phyloP scores from a whole-genome alignment of 2,888 invertebrate genomes.

The Lottia gigantea region DNA sequence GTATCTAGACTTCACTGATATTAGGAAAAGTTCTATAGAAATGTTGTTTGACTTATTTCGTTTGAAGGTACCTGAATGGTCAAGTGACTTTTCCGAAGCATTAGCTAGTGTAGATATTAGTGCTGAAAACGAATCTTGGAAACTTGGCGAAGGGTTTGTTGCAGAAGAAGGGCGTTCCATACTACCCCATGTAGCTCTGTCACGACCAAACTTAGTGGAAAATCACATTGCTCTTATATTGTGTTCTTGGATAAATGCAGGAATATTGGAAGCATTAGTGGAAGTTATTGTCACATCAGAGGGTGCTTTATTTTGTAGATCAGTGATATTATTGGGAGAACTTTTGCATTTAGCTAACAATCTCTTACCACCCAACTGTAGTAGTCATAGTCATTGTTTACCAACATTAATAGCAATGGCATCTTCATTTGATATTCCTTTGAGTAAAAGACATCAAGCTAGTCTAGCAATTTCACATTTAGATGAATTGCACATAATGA shows the following conservation, averaged over 20 bases:
- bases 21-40: conserved; percentile 91
- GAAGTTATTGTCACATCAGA: conserved; percentile 89
- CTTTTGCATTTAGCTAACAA: conserved; percentile 79
- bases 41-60: conserved; percentile 90
- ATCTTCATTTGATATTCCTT: conserved; percentile 72
- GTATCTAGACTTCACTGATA: conserved; percentile 88
- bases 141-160: conserved; percentile 92
- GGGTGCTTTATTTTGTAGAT: conserved; percentile 88
- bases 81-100: conserved; percentile 90
- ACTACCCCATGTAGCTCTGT: conserved; percentile 85
- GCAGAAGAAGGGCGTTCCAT: conserved; percentile 89
- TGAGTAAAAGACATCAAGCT: conserved; percentile 73
- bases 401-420: conserved; percentile 86
- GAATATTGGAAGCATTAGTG: conserved; percentile 87
- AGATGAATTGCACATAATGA: conserved; percentile 77
- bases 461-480: conserved; percentile 85
- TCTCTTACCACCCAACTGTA: conserved; percentile 87
- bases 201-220: conserved; percentile 87
- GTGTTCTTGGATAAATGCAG: conserved; percentile 87
- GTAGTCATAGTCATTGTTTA: conserved; percentile 84
- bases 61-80: conserved; percentile 88
- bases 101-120: conserved; percentile 87
- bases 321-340: conserved; percentile 89
- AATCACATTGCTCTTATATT: conserved; percentile 90
- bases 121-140: conserved; percentile 81